Conservation (phyloP, 37 sponge, comb jelly and placozoan species). For the Theonella swinhoei region DNA sequence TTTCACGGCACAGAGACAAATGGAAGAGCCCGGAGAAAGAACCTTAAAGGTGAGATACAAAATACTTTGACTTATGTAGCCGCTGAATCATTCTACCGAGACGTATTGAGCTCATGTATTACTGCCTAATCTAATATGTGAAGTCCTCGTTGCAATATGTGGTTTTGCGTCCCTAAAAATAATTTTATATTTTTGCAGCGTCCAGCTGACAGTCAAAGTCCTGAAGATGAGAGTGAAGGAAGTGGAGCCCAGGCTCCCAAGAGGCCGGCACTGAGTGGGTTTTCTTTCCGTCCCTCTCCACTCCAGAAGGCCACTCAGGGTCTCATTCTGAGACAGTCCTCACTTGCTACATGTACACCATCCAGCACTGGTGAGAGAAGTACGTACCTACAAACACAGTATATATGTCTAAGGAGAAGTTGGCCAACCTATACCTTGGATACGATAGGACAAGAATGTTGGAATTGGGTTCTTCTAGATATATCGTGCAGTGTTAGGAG, state of each 20-base stretch:
- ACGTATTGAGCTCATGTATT: too few species aligned
- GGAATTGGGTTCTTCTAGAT: too few species aligned
- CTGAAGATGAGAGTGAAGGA: background rate
- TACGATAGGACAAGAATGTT: too few species aligned
- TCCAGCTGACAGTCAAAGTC: background rate
- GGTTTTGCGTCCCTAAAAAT: too few species aligned
- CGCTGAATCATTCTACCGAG: too few species aligned
- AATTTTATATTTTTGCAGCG: background rate
- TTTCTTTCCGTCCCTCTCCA: slow-evolving; percentile 28
- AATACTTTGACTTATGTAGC: background rate
- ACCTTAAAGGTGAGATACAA: background rate
- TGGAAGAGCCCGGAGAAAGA: background rate
- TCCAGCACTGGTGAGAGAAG: too few species aligned
- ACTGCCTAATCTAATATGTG: too few species aligned
- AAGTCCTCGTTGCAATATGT: too few species aligned
- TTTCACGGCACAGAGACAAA: background rate
- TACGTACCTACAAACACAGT: too few species aligned
- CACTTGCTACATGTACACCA: slow-evolving; percentile 9
- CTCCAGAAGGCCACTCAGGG: slow-evolving; percentile 46
- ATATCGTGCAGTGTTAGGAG: too few species aligned
- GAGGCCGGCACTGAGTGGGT: slow-evolving; percentile 5
- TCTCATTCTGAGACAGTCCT: slow-evolving; percentile 16
- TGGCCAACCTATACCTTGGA: too few species aligned
- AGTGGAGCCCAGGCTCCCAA: background rate
- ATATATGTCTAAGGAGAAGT: too few species aligned